These are phyloP conservation scores for Enteromius thamalakanensis DNA, from an alignment of 2,797 vertebrate species.

Conservation along the genomic window DNA sequence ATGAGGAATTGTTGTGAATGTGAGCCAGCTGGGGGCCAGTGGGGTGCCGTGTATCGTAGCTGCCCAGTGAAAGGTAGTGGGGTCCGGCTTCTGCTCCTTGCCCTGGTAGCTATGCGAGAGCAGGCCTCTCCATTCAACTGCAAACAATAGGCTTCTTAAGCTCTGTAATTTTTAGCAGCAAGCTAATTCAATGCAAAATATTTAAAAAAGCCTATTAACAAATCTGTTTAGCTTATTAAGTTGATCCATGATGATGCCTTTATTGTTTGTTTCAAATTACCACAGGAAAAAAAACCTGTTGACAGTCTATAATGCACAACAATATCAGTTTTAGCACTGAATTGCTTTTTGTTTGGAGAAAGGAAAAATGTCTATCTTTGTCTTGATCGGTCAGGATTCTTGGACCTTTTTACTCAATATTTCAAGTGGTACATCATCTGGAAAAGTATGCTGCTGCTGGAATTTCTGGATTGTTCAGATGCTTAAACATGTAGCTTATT, in stretches of 20 bases:
- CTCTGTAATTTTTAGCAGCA: constrained; percentile 39
- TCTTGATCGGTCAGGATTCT: not conserved
- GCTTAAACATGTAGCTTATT: constrained; percentile 3
- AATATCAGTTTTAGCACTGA: not conserved
- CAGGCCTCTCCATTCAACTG: constrained; percentile 32
- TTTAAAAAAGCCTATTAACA: not conserved
- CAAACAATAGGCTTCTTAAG: constrained; percentile 23
- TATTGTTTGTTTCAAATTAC: not conserved
- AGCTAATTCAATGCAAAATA: constrained; percentile 36
- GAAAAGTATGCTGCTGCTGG: constrained; percentile 26
- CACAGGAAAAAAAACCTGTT: not conserved
- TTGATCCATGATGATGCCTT: not conserved
- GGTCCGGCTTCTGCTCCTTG: constrained; percentile 60
- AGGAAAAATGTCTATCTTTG: not conserved
- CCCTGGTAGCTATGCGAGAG: constrained; percentile 27
- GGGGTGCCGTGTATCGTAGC: constrained; percentile 67
- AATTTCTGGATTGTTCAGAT: constrained; percentile 31
- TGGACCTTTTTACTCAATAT: not conserved
- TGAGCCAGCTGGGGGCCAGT: constrained; percentile 75
- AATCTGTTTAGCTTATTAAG: not conserved
- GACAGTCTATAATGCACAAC: not conserved
- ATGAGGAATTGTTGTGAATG: constrained; percentile 65
- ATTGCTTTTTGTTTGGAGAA: not conserved
- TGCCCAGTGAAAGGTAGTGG: constrained; percentile 54
- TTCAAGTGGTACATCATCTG: constrained; percentile 17